Conservation (phyloP, 2,888 invertebrate species). For the Deilephila elpenor region DNA sequence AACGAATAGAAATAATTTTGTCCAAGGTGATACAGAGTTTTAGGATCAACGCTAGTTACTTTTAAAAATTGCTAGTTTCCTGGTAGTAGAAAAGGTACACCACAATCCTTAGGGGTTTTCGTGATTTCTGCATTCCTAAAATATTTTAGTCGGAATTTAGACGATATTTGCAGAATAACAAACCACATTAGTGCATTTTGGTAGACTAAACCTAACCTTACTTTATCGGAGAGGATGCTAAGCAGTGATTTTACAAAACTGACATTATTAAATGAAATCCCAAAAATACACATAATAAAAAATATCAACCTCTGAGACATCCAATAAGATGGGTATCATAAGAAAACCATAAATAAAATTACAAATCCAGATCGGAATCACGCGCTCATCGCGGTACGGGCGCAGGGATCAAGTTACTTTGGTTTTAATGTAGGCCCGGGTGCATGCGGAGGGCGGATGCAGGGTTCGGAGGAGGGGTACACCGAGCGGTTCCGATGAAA, state of each 20-base stretch:
- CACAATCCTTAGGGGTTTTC: too few species aligned
- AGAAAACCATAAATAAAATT: constrained; percentile 24
- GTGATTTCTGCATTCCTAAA: too few species aligned
- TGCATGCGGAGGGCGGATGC: constrained; percentile 32
- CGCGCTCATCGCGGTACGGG: constrained; percentile 2
- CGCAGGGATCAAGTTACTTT: constrained; percentile 35
- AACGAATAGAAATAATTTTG: too few species aligned
- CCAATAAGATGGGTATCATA: background rate
- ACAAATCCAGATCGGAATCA: constrained; percentile 12
- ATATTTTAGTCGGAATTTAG: too few species aligned
- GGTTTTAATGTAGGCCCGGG: constrained; percentile 33
- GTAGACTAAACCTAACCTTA: too few species aligned
- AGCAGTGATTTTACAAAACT: background rate
- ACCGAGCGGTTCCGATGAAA: constrained; percentile 52
- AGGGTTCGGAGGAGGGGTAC: constrained; percentile 41
- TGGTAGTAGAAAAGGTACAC: too few species aligned
- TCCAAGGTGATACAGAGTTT: too few species aligned
- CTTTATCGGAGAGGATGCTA: too few species aligned
- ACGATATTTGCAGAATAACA: too few species aligned
- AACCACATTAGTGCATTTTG: too few species aligned
- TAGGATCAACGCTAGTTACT: too few species aligned
- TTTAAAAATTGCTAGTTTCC: too few species aligned
- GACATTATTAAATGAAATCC: background rate
- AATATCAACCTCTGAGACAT: background rate
- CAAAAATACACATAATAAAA: background rate